phyloP scores from a whole-genome alignment of 2,888 invertebrate species.

The Clistopyga incitator region DNA sequence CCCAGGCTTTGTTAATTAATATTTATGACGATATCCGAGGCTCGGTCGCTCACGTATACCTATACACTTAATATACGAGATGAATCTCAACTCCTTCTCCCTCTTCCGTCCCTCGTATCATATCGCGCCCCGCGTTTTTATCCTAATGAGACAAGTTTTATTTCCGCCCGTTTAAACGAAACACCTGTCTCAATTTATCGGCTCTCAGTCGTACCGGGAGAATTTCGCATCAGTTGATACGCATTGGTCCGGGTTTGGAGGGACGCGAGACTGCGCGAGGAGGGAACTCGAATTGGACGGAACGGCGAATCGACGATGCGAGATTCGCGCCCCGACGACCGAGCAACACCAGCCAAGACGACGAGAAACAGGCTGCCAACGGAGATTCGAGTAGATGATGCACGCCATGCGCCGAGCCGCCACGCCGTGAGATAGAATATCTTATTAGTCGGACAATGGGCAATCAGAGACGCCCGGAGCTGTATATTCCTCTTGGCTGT shows the following conservation, averaged over 20 bases:
- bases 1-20: slow-evolving; percentile 67
- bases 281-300: slow-evolving; percentile 54
- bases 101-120: slow-evolving; percentile 23
- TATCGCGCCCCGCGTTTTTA: slow-evolving; percentile 47
- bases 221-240: slow-evolving; percentile 51
- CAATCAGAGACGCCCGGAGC: slow-evolving; percentile 79
- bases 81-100: slow-evolving; percentile 34
- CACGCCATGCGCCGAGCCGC: slow-evolving; percentile 54
- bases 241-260: not conserved
- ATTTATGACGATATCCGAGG: slow-evolving; percentile 67
- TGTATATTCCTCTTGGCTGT: slow-evolving; percentile 78
- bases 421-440: slow-evolving; percentile 78
- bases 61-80: slow-evolving; percentile 13
- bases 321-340: slow-evolving; percentile 45
- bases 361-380: slow-evolving; percentile 41
- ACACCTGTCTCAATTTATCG: slow-evolving; percentile 68
- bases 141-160: slow-evolving; percentile 69
- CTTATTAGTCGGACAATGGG: slow-evolving; percentile 83
- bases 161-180: slow-evolving; percentile 62
- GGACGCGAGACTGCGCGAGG: slow-evolving; percentile 10
- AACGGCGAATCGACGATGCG: slow-evolving; percentile 57
- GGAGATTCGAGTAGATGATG: slow-evolving; percentile 58
- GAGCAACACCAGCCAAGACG: slow-evolving; percentile 36
- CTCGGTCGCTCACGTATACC: not conserved
- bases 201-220: slow-evolving; percentile 37